These are phyloP conservation scores for Dromiciops gliroides DNA, from an alignment of 2,113 vertebrate genomes.

Conservation along the genomic window DNA sequence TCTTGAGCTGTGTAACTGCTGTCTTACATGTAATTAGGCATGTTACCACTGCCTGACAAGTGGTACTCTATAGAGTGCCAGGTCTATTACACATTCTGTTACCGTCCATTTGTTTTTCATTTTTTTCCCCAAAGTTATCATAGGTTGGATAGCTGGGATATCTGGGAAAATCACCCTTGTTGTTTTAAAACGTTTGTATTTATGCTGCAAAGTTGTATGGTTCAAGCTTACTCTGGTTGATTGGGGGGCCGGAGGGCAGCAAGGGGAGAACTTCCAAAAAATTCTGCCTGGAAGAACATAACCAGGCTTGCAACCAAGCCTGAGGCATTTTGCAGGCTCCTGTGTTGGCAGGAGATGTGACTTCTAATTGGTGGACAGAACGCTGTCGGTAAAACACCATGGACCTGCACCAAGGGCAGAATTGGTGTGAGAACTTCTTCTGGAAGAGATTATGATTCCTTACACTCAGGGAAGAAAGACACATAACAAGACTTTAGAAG, in stretches of 20 bases:
- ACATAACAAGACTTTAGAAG: background rate
- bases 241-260: too few relatives aligned
- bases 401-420: background rate
- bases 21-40: background rate
- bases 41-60: background rate
- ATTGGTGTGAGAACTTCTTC: background rate
- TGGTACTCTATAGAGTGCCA: background rate
- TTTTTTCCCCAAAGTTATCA: background rate
- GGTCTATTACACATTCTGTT: background rate
- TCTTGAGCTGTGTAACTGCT: background rate
- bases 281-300: background rate
- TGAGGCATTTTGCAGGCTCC: background rate
- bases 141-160: background rate
- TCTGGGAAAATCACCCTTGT: background rate
- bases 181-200: background rate
- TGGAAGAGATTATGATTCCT: background rate
- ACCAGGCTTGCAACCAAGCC: background rate
- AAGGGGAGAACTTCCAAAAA: too few relatives aligned
- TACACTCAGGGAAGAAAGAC: background rate
- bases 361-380: background rate
- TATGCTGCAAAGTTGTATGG: background rate
- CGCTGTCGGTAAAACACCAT: background rate
- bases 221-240: background rate
- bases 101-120: background rate
- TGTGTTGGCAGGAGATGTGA: background rate